Conservation (phyloP, 2,113 vertebrate genomes). For the Myotis lucifugus region DNA sequence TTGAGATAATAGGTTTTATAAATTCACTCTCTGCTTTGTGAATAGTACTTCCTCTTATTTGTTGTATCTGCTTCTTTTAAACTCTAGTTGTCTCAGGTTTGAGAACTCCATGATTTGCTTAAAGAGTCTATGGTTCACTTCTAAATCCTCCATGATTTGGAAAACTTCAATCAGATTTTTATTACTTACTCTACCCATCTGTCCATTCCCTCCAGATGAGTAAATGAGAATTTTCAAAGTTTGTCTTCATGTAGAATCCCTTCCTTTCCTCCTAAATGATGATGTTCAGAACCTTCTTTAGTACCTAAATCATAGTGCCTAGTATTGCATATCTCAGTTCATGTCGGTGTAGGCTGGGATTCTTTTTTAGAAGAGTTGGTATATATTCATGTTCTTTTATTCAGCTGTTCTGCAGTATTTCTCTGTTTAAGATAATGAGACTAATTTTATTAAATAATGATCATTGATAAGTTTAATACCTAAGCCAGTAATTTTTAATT, state of each 20-base stretch:
- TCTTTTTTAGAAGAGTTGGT: neutral
- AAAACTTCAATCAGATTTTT: neutral
- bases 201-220: neutral
- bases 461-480: neutral
- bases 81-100: neutral
- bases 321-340: neutral
- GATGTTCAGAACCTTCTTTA: neutral
- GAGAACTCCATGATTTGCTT: neutral
- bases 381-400: neutral
- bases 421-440: neutral
- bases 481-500: neutral
- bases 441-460: neutral
- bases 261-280: neutral
- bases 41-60: neutral
- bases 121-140: neutral
- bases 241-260: neutral
- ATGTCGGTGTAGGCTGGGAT: neutral
- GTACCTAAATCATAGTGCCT: neutral
- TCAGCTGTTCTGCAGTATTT: neutral
- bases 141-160: neutral
- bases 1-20: neutral
- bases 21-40: neutral
- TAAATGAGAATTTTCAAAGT: constrained; percentile 3
- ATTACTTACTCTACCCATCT: neutral
- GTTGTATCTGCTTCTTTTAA: neutral